A percentile compares a stretch with the other conserved stretches of the same genome.
Evolutionary conservation across 2,113 vertebrate species (phyloP).

Genomic region (Pterophyllum scalare): DNA sequence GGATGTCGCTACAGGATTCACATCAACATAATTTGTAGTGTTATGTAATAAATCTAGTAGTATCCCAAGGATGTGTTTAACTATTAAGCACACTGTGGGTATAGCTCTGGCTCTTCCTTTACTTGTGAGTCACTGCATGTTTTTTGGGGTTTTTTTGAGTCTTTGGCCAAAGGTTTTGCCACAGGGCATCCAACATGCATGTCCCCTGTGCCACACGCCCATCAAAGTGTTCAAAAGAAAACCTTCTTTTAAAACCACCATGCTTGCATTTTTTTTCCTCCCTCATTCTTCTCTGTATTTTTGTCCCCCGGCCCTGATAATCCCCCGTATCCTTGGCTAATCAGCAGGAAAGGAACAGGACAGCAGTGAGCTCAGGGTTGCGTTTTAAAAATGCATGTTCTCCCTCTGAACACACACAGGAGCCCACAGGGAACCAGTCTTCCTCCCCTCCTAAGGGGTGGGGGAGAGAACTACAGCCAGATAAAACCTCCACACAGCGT

Average conservation of each 20-base stretch:
- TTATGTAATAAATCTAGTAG: slow-evolving; percentile 3
- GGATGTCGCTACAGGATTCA: background rate
- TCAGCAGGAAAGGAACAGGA: slow-evolving; percentile 56
- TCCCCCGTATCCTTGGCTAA: slow-evolving; percentile 56
- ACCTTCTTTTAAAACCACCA: slow-evolving; percentile 41
- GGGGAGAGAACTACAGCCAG: slow-evolving; percentile 39
- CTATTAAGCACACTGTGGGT: background rate
- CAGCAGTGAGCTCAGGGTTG: slow-evolving; percentile 43
- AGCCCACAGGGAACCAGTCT: slow-evolving; percentile 33
- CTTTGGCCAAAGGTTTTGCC: slow-evolving; percentile 9
- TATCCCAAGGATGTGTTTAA: background rate
- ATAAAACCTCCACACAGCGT: slow-evolving; percentile 63
- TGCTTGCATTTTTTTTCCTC: background rate
- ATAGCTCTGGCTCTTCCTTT: background rate
- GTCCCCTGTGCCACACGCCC: slow-evolving; percentile 10
- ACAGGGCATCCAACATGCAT: slow-evolving; percentile 20
- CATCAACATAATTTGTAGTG: background rate
- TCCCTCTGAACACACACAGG: slow-evolving; percentile 36
- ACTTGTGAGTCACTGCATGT: background rate
- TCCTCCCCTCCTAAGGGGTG: slow-evolving; percentile 19
- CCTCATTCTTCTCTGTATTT: slow-evolving; percentile 8
- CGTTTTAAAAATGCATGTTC: slow-evolving; percentile 60
- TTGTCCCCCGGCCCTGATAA: slow-evolving; percentile 27
- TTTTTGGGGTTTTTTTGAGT: background rate
- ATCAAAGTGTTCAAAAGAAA: slow-evolving; percentile 60